A percentile compares a stretch with the other conserved stretches of the same genome.
phyloP scores from a whole-genome alignment of 2,797 vertebrate species.

The Micrastur ruficollis region DNA sequence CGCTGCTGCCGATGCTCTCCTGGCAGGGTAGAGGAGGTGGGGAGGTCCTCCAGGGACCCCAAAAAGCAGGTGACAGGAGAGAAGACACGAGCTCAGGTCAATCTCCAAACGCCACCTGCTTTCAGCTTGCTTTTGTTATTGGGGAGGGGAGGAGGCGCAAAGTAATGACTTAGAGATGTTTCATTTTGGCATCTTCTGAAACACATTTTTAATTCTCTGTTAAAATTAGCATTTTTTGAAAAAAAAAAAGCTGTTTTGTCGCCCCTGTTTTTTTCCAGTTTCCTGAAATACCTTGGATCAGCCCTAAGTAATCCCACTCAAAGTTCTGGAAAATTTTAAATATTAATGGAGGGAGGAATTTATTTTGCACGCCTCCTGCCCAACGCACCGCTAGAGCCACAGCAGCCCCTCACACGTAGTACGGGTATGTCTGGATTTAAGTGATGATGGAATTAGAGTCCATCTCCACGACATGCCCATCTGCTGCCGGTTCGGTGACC shows the following conservation, averaged over 20 bases:
- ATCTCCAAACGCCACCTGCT: not conserved
- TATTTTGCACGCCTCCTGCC: not conserved
- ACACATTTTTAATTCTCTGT: not conserved
- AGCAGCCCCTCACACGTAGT: not conserved
- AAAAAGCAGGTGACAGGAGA: not conserved
- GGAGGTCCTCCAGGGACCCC: not conserved
- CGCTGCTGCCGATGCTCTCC: not conserved
- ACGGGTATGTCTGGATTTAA: not conserved
- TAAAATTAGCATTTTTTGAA: not conserved
- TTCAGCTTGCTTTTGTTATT: not conserved
- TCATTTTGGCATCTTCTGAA: not conserved
- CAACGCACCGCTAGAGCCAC: not conserved
- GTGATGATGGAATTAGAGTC: constrained; percentile 39
- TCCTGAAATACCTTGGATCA: not conserved
- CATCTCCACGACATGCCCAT: constrained; percentile 26
- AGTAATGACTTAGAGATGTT: not conserved
- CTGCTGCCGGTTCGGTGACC: not conserved
- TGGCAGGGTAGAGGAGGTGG: not conserved
- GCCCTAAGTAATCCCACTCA: accelerated
- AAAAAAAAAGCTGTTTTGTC: not conserved
- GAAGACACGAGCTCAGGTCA: not conserved
- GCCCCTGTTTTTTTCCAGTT: accelerated
- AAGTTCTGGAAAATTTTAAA: not conserved
- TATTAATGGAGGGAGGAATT: not conserved
- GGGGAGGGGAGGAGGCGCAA: not conserved